Conservation (phyloP, 2,113 vertebrate species). For the Ptilonorhynchus violaceus region DNA sequence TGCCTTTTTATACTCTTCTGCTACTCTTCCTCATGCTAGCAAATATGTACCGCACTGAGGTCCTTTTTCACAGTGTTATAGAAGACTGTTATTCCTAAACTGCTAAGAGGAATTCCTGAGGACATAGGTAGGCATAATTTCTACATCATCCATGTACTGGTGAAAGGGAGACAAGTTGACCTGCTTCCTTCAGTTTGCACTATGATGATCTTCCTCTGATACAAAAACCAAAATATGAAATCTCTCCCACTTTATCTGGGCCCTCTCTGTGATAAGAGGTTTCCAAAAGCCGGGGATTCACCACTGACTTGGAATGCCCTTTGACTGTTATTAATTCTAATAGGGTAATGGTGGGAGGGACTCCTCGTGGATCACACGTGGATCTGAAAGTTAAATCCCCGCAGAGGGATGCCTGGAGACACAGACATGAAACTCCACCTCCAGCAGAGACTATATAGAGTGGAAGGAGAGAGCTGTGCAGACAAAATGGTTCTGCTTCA, state of each 20-base stretch:
- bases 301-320: neutral
- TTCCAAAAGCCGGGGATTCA: neutral
- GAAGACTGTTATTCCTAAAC: neutral
- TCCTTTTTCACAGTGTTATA: neutral
- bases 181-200: neutral
- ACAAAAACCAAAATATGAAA: neutral
- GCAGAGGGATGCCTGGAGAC: neutral
- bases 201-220: neutral
- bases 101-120: neutral
- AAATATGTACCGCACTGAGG: rapidly evolving
- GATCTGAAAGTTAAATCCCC: neutral
- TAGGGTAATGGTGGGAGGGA: neutral
- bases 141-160: neutral
- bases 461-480: neutral
- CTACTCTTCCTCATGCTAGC: neutral
- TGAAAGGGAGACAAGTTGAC: neutral
- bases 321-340: neutral
- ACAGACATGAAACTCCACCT: neutral
- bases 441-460: neutral
- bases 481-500: neutral
- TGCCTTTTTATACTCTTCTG: neutral
- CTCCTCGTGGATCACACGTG: neutral
- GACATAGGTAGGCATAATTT: neutral
- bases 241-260: neutral
- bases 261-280: neutral